Evolutionary conservation across 2,113 vertebrate genomes (phyloP).

Genomic region (Callorhinus ursinus): DNA sequence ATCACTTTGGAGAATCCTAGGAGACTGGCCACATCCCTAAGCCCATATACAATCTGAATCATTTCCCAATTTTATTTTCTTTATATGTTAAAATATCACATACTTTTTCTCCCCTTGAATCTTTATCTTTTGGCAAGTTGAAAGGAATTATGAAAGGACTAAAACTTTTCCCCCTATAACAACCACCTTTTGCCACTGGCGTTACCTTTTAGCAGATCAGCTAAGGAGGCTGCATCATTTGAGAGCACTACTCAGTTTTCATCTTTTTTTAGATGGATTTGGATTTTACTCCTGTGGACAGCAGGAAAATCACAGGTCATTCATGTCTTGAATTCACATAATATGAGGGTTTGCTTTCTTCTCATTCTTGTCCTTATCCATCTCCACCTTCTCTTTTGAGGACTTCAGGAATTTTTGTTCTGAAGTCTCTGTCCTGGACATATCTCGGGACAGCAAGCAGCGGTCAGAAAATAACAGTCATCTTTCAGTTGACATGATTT

Average conservation of each 20-base stretch:
- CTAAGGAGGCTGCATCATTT: background rate
- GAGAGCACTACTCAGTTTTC: background rate
- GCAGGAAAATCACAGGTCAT: background rate
- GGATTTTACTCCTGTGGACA: background rate
- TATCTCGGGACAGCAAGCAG: background rate
- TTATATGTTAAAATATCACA: background rate
- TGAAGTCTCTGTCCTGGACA: background rate
- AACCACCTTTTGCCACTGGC: background rate
- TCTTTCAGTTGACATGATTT: background rate
- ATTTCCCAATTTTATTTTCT: constrained; percentile 11
- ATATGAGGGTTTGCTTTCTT: background rate
- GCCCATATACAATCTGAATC: background rate
- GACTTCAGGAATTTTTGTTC: background rate
- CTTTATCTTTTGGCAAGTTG: background rate
- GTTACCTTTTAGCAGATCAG: background rate
- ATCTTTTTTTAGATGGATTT: background rate
- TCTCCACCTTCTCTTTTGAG: background rate
- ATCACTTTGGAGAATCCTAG: background rate
- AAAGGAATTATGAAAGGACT: background rate
- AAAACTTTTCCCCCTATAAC: background rate
- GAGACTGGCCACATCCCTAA: background rate
- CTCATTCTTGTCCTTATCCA: background rate
- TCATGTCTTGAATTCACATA: background rate
- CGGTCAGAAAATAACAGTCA: background rate
- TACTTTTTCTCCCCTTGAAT: background rate